Evolutionary conservation across 2,797 vertebrate genomes (phyloP).

Genomic region (Enteromius thamalakanensis): DNA sequence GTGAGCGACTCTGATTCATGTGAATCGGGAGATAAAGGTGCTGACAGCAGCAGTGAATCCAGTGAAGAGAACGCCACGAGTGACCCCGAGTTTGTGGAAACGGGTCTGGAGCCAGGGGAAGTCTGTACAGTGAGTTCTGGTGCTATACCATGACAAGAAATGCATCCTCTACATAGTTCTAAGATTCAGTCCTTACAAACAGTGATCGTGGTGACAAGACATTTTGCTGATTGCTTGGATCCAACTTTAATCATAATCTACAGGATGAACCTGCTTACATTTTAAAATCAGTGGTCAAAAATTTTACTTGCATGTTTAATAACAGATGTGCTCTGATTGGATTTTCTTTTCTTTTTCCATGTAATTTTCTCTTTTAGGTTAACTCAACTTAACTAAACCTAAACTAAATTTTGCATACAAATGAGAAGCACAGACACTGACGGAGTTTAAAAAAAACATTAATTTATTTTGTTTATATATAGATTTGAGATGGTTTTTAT

Average conservation of each 20-base stretch:
- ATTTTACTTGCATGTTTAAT: background rate
- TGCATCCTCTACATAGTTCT: background rate
- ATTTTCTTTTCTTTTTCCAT: background rate
- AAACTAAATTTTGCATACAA: background rate
- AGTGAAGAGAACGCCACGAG: constrained; percentile 74
- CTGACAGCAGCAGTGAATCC: constrained; percentile 66
- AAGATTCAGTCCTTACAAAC: background rate
- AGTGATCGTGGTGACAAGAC: background rate
- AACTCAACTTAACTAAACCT: background rate
- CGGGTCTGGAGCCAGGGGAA: constrained; percentile 81
- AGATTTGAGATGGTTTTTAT: background rate
- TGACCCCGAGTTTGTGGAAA: constrained; percentile 74
- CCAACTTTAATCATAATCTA: background rate
- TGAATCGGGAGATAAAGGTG: constrained; percentile 55
- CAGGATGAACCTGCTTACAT: background rate
- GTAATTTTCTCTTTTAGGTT: background rate
- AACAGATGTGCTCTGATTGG: constrained; percentile 8
- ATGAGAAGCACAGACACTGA: background rate
- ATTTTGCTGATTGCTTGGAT: background rate
- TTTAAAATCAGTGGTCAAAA: background rate
- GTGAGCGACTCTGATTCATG: constrained; percentile 66
- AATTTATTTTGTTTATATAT: background rate
- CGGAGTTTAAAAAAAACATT: background rate
- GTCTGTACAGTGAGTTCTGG: constrained; percentile 73
- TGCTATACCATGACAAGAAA: constrained; percentile 7